Base-by-base conservation (phyloP, 2,113 vertebrate genomes). In the Callopanchax toddi region DNA sequence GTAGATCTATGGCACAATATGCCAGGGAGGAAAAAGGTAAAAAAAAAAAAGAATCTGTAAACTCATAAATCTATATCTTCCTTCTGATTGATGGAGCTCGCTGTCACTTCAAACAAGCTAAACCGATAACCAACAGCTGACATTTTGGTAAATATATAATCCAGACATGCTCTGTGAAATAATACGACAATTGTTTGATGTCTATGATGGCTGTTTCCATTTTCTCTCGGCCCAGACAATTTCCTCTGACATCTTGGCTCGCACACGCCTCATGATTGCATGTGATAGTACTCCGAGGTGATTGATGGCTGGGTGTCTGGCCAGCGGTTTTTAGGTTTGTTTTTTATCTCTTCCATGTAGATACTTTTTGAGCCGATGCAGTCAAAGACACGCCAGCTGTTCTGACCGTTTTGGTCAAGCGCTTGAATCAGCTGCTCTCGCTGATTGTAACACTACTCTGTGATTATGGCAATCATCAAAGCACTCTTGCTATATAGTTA, bases 1-100 rank as follows among this genome's bases (percentile, higher is more conserved):
- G 62, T 17, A 83, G 89, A 91, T 91, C 79, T 90, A 90, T 87
- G 63, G 74, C 43, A 74, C 87, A 87, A 85, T 89, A 87, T 84
- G 83, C 67, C 63, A 42, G 58, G 2, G 44, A 26, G 56, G 50
- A 62, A 68, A 67, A 74, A 76, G 69, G 70, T 42, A 22, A 34
- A 51, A n/a, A n/a, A 64, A 57, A 72, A 64, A 68, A 79, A 50
- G 57, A 37, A 73, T 76, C 37, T 18, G 74, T 71, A 77, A 83
- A 82, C 83, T 86, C 72, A 59, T 82, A 71, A 74, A 79, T 56
- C 74, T 76, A 64, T 81, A 72, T 78, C 77, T 86, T 78, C 58
- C 64, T 77, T 72, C 40, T 67, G 84, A 87, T 52, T 68, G 65
- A 86, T 84, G 60, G 44, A 32, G 45, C 34, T 67, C 16, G 20